Percentiles rank a stretch among this genome's conserved stretches.
Evolutionary conservation across 2,113 vertebrate genomes (phyloP).

Genomic region (Probosciger aterrimus): DNA sequence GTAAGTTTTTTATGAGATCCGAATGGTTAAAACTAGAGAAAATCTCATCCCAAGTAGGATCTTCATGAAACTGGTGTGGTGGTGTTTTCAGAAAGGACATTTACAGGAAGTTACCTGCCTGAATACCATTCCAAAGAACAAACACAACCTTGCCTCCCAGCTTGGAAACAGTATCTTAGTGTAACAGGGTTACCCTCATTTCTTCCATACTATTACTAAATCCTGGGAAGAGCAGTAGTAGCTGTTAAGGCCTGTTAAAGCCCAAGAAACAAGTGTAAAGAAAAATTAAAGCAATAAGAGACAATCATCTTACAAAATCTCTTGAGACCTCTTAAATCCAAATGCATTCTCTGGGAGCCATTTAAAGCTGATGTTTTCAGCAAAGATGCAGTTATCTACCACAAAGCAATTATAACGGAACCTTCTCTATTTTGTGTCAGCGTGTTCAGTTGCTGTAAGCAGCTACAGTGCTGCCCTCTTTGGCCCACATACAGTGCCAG

Average conservation of each 20-base stretch:
- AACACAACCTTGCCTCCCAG: fast-evolving
- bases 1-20: neutral
- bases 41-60: neutral
- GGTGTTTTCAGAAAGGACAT: neutral
- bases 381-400: neutral
- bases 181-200: neutral
- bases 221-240: neutral
- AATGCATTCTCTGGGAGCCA: neutral
- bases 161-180: neutral
- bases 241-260: neutral
- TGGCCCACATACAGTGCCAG: neutral
- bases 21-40: neutral
- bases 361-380: neutral
- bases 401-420: neutral
- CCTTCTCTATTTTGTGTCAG: neutral
- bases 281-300: neutral
- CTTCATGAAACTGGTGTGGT: neutral
- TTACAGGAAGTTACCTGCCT: neutral
- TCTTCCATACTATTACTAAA: neutral
- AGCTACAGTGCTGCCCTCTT: neutral
- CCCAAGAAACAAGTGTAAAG: neutral
- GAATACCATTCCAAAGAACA: neutral
- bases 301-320: neutral
- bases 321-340: neutral
- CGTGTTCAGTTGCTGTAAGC: neutral